Evolutionary conservation across 2,113 vertebrate species (phyloP).

Genomic region (Hyaena hyaena): DNA sequence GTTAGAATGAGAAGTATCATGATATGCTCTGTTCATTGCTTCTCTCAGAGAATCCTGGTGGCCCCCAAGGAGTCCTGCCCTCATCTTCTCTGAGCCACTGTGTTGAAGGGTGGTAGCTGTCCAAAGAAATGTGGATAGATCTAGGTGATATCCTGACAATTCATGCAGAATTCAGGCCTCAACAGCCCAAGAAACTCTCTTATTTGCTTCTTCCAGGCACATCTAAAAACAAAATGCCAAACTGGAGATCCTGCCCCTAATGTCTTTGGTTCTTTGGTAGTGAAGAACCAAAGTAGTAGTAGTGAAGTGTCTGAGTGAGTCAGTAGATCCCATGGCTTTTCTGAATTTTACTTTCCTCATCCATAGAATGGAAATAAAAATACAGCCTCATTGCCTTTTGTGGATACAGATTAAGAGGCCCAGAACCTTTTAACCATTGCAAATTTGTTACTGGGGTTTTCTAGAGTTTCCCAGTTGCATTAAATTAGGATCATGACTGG

Average conservation of each 20-base stretch:
- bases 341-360: constrained; percentile 15
- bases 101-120: background rate
- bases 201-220: background rate
- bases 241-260: background rate
- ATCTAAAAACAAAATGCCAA: background rate
- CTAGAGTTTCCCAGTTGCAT: constrained; percentile 38
- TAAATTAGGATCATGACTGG: constrained; percentile 28
- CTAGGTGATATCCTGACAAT: background rate
- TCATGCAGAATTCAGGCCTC: background rate
- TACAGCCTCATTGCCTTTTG: background rate
- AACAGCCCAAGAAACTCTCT: background rate
- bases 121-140: background rate
- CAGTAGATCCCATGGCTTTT: background rate
- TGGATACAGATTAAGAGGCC: background rate
- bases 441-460: constrained; percentile 10
- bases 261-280: background rate
- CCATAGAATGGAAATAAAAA: constrained; percentile 24
- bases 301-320: background rate
- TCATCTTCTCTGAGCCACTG: background rate
- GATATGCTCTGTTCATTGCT: background rate
- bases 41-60: background rate
- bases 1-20: background rate
- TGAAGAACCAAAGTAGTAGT: too few relatives aligned
- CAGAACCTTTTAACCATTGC: background rate
- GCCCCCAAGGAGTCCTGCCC: background rate